Base-by-base conservation (phyloP, 37 sponge, comb jelly and placozoan species). In the Beroe forskalii region DNA sequence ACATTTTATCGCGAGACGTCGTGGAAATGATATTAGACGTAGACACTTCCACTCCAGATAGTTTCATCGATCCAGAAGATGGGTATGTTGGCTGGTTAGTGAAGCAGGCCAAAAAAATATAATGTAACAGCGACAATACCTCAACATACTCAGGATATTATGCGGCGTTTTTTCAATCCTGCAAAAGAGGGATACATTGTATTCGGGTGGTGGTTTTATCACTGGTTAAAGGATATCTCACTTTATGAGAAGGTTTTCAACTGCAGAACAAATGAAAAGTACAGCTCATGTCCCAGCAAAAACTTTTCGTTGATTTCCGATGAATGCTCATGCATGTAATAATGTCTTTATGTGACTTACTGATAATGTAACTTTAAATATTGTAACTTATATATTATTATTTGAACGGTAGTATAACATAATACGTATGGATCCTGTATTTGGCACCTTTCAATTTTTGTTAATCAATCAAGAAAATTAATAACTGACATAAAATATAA, bases 61-160 rank as follows among this genome's bases (percentile, higher is more conserved):
- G 6, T 0, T 2, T 20, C 1, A 14, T 69, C 28, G 32, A 32
- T 2, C 72, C 72, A 14, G 72, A 69, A 35, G 72, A 69, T 37
- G 72, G 72, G 19, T 69, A 69, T 32, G 32, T 32, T 2, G 72
- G 72, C 8, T 69, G 72, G 72, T 37, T 69, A 9, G 72, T 69
- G 1, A 14, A 27, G 1, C 37, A 69, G 39, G 72, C 32, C 17
- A 69, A 9, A 32, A 4, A 33, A 1, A 69, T 32, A 32, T 37
- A 32, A 69, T 37, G 1, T 69, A 1, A 35, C 72, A 3, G 17
- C 27, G 19, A 1, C 38, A 33, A 1, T 35, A 33, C 72, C 72
- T 3, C 35, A 35, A 9, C 17, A 8, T 3, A 36, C 38, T 1
- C 1, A 31, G 12, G 35, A 3, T 17, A 69, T 69, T 14, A 32